These are phyloP conservation scores for Corticium candelabrum DNA, from an alignment of 37 sponge, comb jelly and placozoan species.

Conservation along the genomic window DNA sequence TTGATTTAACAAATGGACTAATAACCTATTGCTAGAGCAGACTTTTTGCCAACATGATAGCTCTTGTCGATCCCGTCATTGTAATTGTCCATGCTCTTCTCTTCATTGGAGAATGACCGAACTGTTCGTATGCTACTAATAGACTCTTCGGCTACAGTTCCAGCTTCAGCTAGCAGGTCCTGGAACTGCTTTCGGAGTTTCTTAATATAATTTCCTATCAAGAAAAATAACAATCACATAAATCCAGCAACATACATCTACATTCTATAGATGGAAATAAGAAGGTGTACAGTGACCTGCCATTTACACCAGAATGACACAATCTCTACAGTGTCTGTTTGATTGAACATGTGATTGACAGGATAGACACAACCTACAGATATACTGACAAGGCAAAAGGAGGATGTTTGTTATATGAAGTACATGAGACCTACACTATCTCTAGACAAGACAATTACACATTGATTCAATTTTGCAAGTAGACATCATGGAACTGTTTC, in stretches of 20 bases:
- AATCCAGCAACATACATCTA: not conserved
- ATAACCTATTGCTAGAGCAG: conserved; percentile 43
- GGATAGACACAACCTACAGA: too few species aligned
- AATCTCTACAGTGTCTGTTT: too few species aligned
- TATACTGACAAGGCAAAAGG: not conserved
- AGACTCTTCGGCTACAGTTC: conserved; percentile 67
- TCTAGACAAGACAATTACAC: too few species aligned
- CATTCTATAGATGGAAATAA: not conserved
- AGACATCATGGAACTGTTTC: too few species aligned
- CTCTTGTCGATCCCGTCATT: conserved; percentile 48
- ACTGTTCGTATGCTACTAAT: conserved; percentile 69
- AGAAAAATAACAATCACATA: not conserved
- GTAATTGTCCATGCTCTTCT: conserved; percentile 38
- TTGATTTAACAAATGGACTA: not conserved
- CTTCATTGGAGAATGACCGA: conserved; percentile 67
- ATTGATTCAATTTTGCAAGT: too few species aligned
- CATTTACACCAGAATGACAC: too few species aligned
- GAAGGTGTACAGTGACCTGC: too few species aligned
- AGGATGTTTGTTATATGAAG: not conserved
- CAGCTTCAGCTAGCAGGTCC: conserved; percentile 64
- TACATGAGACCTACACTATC: too few species aligned
- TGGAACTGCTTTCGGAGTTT: conserved; percentile 54
- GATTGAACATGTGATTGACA: too few species aligned
- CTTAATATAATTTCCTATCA: conserved; percentile 67
- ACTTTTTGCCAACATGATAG: conserved; percentile 40